Evolutionary conservation across 2,113 vertebrate genomes (phyloP).

Genomic region (Callospermophilus lateralis): DNA sequence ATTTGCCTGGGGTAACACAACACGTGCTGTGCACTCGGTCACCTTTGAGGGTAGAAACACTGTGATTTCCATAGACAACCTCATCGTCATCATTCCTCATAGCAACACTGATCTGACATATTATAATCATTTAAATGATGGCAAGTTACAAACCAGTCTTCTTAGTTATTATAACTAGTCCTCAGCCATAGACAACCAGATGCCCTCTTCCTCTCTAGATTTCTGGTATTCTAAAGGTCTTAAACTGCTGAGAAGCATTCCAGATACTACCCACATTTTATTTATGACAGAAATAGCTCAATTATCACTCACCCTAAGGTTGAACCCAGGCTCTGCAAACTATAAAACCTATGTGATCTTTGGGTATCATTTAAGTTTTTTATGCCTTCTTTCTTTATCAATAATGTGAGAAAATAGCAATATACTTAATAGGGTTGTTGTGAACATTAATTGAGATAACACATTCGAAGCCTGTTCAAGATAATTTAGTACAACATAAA

Average conservation of each 20-base stretch:
- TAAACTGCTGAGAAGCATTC: neutral
- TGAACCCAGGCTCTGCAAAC: neutral
- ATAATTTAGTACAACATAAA: neutral
- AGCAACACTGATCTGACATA: neutral
- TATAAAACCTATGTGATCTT: neutral
- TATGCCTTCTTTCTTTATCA: neutral
- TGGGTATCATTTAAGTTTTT: neutral
- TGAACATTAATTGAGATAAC: neutral
- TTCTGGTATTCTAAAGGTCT: neutral
- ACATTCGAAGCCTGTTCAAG: neutral
- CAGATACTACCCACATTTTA: neutral
- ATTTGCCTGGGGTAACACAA: neutral
- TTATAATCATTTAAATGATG: neutral
- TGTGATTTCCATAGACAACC: neutral
- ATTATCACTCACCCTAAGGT: accelerated
- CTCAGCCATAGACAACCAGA: neutral
- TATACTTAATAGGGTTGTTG: neutral
- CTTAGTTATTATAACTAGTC: neutral
- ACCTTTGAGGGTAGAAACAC: neutral
- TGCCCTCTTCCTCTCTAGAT: neutral
- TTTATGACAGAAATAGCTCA: neutral
- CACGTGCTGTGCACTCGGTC: neutral
- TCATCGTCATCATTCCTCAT: neutral
- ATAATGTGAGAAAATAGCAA: neutral
- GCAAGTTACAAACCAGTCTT: neutral